These are phyloP conservation scores for Idris sp. DNA, from an alignment of 1,140 invertebrate genomes.

Conservation along the genomic window DNA sequence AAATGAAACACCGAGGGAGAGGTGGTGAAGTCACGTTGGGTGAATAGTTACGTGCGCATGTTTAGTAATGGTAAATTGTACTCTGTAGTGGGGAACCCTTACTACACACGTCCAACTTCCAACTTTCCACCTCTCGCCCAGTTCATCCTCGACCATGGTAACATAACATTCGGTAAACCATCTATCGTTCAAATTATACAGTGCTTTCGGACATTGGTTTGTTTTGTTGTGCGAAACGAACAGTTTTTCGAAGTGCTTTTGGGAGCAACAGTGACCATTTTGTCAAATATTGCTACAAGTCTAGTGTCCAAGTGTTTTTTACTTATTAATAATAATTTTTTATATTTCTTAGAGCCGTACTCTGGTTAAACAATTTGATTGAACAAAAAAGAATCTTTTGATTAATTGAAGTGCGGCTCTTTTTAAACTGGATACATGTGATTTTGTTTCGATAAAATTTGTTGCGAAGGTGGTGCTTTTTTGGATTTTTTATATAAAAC, in stretches of 20 bases:
- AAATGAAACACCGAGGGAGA: slow-evolving; percentile 7
- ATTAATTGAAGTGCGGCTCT: slow-evolving; percentile 66
- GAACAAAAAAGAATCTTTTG: too few relatives aligned
- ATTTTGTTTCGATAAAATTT: slow-evolving; percentile 16
- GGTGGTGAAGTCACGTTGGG: neutral
- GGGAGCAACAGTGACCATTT: too few relatives aligned
- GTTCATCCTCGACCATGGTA: slow-evolving; percentile 58
- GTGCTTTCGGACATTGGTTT: too few relatives aligned
- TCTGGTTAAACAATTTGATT: too few relatives aligned
- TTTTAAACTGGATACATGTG: slow-evolving; percentile 67
- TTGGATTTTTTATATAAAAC: neutral
- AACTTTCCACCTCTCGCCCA: slow-evolving; percentile 44
- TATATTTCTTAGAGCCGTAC: too few relatives aligned
- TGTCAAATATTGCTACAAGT: too few relatives aligned
- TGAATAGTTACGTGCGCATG: slow-evolving; percentile 8
- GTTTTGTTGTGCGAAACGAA: too few relatives aligned
- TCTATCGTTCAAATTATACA: too few relatives aligned
- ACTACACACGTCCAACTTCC: slow-evolving; percentile 44
- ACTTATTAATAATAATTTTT: too few relatives aligned
- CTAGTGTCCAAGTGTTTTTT: too few relatives aligned
- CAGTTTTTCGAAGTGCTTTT: too few relatives aligned
- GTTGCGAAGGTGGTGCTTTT: slow-evolving; percentile 66
- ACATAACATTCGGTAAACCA: too few relatives aligned
- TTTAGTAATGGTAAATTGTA: slow-evolving; percentile 11
- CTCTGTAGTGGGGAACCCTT: slow-evolving; percentile 44